Conservation (phyloP, 2,888 invertebrate genomes). For the Melangyna quadrimaculata region DNA sequence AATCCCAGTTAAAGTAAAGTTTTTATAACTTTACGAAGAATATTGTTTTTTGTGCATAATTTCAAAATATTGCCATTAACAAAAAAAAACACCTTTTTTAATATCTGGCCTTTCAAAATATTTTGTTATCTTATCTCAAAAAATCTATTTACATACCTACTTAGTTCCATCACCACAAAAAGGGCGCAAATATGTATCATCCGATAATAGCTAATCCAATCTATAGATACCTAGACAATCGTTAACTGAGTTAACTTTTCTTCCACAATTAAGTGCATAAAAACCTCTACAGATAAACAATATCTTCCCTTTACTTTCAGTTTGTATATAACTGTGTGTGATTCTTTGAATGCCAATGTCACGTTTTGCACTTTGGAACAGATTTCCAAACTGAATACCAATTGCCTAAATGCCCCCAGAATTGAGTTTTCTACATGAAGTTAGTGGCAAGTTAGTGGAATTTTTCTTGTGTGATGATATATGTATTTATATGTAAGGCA, state of each 20-base stretch:
- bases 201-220: conserved; percentile 7
- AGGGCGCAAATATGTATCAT: conserved; percentile 24
- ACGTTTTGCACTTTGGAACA: conserved; percentile 41
- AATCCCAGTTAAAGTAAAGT: no score
- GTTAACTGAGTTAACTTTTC: conserved; percentile 40
- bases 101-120: not conserved
- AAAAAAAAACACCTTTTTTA: no score
- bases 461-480: not conserved
- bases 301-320: not conserved
- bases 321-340: not conserved
- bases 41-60: no score
- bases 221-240: not conserved
- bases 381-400: conserved; percentile 45
- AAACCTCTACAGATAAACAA: not conserved
- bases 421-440: not conserved
- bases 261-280: conserved; percentile 24
- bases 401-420: conserved; percentile 10
- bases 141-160: not conserved
- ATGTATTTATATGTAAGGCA: not conserved
- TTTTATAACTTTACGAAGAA: no score
- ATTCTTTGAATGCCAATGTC: not conserved
- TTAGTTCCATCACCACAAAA: not conserved
- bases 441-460: not conserved
- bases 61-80: no score
- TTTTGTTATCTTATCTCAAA: not conserved